Base-by-base conservation (phyloP, 30 jellyfish, hydroid and myxozoan genomes). In the Turritopsis rubra region DNA sequence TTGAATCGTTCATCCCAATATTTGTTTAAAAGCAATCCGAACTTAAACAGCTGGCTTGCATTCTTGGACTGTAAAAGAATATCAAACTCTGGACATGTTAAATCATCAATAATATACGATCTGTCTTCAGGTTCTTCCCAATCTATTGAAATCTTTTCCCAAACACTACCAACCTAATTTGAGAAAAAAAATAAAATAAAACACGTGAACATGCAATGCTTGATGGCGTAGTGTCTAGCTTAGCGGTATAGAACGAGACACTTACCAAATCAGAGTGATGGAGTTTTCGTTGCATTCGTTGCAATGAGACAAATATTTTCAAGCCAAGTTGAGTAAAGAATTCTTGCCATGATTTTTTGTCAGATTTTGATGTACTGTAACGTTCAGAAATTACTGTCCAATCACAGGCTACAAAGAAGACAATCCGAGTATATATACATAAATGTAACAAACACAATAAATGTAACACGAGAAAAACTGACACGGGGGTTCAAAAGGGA, bases 81-180 rank as follows among this genome's bases (percentile, higher is more conserved):
- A 52, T 85, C 89, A 54, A 90, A 79, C 53, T 90, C 95, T 21
- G 90, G 89, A 72, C 91, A 76, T 13, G 28, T 72, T 52, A 90
- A 60, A 70, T 90, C 97, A 4, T 86, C 84, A 52, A 90, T 85
- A 30, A 52, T 30, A 85, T 85, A 90, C 18, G 80, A 25, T 1
- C 80, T 87, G 30, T 85, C 92, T 31, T 27, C 85, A 13, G 95
- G 75, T 9, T 20, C 60, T 29, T 83, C 88, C 97, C 97, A 90
- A 23, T 78, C 79, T 24, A 52, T 27, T 7, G 29, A 54, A 21
- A n/a, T 16, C 13, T 29, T 18, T 26, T 82, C 25, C 85, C 85
- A 70, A 28, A 72, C 71, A 26, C 73, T 66, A 3, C 86, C 73
- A 29, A 53, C 28, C 85, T 66, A 21, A 22, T 23, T 23, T 21